A percentile compares a stretch with the other conserved stretches of the same genome.
These are phyloP conservation scores for Ochropacha duplaris DNA, from an alignment of 2,888 invertebrate species.

Conservation along the genomic window DNA sequence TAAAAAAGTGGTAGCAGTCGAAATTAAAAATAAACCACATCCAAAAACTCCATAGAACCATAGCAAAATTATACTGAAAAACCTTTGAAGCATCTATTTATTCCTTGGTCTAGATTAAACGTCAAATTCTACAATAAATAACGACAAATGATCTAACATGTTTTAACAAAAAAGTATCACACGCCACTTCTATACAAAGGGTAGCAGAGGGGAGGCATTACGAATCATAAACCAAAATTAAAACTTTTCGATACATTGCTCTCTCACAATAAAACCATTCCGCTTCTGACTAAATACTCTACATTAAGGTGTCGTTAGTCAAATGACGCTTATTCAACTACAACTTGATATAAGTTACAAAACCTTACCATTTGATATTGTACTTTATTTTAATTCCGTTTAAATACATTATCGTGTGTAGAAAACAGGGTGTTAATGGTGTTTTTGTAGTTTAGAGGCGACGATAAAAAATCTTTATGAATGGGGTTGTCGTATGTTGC, in stretches of 20 bases:
- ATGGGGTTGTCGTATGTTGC: slow-evolving; percentile 68
- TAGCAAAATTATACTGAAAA: no score
- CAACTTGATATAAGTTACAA: slow-evolving; percentile 23
- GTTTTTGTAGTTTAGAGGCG: slow-evolving; percentile 21
- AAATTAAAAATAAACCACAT: no score
- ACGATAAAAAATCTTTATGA: slow-evolving; percentile 66
- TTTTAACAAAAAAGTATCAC: slow-evolving; percentile 5
- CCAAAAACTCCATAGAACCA: no score
- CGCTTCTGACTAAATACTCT: slow-evolving; percentile 74
- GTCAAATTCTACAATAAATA: not conserved
- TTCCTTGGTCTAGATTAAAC: not conserved
- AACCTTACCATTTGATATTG: slow-evolving; percentile 15
- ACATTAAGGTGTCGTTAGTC: slow-evolving; percentile 80
- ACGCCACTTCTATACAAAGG: slow-evolving; percentile 32
- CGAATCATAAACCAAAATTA: slow-evolving; percentile 80
- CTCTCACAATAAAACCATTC: slow-evolving; percentile 71
- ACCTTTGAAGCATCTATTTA: not conserved
- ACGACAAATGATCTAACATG: not conserved
- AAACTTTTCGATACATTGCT: slow-evolving; percentile 80
- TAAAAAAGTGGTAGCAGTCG: no score
- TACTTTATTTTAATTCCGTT: slow-evolving; percentile 10
- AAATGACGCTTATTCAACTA: slow-evolving; percentile 53
- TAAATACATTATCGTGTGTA: slow-evolving; percentile 21
- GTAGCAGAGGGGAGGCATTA: slow-evolving; percentile 43
- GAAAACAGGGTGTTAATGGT: slow-evolving; percentile 7